phyloP scores from a whole-genome alignment of 1,140 invertebrate genomes.

The Aphelinus atriplicis region DNA sequence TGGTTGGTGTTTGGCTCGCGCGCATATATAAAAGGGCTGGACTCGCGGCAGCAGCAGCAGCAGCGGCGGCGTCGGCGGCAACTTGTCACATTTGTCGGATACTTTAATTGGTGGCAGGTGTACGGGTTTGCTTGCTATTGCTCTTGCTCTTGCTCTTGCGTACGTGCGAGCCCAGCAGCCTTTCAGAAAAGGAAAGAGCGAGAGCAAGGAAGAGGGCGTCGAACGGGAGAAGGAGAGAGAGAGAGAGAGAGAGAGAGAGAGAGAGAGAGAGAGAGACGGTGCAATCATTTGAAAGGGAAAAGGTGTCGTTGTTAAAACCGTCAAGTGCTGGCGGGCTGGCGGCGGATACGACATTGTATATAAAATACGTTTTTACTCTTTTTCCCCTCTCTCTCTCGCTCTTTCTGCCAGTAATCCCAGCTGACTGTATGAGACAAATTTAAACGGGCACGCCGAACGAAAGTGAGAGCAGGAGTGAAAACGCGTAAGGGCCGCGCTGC shows the following conservation, averaged over 20 bases:
- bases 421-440: constrained; percentile 17
- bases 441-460: neutral
- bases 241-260: neutral
- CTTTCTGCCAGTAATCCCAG: neutral
- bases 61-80: neutral
- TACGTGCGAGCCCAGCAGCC: neutral
- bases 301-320: constrained; percentile 30
- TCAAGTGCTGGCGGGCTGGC: constrained; percentile 16
- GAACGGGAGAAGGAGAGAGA: neutral
- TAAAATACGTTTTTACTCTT: constrained; percentile 1
- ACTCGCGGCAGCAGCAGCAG: neutral
- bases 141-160: too few relatives aligned
- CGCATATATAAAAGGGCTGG: neutral
- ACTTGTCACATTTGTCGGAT: constrained; percentile 34
- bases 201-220: too few relatives aligned
- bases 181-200: neutral
- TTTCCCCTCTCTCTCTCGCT: neutral
- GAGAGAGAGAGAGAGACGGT: neutral
- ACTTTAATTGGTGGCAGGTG: constrained; percentile 35
- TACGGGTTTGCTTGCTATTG: too few relatives aligned
- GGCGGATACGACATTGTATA: constrained; percentile 26
- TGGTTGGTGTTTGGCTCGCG: neutral
- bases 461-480: neutral
- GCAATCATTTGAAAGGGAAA: constrained; percentile 27
- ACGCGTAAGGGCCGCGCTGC: neutral